Evolutionary conservation across 2,888 invertebrate genomes (phyloP).

Genomic region (Drosophila yooni): DNA sequence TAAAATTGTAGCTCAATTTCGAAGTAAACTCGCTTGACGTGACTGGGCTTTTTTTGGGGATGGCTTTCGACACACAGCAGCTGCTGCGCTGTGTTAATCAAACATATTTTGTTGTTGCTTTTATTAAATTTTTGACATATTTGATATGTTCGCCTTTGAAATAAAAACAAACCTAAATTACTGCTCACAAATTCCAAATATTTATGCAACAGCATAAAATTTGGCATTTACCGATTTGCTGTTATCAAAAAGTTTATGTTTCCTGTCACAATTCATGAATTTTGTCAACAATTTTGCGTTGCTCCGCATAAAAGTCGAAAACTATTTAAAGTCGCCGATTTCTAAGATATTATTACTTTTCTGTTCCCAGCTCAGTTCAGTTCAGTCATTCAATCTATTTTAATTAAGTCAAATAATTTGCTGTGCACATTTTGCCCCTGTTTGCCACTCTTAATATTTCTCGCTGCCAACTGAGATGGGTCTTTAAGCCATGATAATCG

Average conservation of each 20-base stretch:
- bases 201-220: not conserved
- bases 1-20: slow-evolving; percentile 25
- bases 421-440: not conserved
- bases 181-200: not conserved
- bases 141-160: slow-evolving; percentile 5
- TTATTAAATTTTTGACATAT: slow-evolving; percentile 18
- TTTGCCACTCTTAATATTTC: not conserved
- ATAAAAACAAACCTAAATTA: not conserved
- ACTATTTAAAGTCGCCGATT: not conserved
- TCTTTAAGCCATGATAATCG: slow-evolving; percentile 7
- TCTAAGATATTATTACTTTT: not conserved
- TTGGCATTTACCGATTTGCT: not conserved
- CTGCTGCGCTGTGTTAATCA: slow-evolving; percentile 15
- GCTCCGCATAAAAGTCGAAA: not conserved
- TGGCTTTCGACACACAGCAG: slow-evolving; percentile 20
- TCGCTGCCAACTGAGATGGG: not conserved
- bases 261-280: not conserved
- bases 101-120: slow-evolving; percentile 6
- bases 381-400: not conserved
- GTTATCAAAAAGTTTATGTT: not conserved
- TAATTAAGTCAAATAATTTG: slow-evolving; percentile 2
- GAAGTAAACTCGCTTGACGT: slow-evolving; percentile 21
- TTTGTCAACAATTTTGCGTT: no score
- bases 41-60: slow-evolving; percentile 14
- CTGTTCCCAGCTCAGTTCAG: not conserved